Conservation (phyloP, 2,888 invertebrate species). For the Proisotoma minuta region DNA sequence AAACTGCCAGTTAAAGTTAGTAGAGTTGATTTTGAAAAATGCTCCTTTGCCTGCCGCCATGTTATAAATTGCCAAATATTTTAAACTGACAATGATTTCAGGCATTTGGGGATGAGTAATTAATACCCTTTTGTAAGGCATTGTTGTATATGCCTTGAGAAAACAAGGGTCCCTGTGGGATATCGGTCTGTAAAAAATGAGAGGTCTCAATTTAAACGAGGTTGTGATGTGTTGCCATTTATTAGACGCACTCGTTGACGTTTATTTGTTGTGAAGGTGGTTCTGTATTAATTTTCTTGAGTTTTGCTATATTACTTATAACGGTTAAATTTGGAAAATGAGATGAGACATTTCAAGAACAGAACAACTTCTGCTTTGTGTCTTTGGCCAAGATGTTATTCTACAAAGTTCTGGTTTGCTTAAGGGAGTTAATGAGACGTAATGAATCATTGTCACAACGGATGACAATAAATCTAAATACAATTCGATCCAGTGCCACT, state of each 20-base stretch:
- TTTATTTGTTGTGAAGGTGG: no score
- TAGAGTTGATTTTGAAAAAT: no score
- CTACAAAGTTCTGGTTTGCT: not conserved
- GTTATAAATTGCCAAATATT: not conserved
- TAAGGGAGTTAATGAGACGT: constrained; percentile 10
- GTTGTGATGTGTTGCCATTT: constrained; percentile 12
- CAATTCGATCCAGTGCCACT: no score
- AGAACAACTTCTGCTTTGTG: no score
- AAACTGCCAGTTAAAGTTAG: no score
- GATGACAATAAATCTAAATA: constrained; percentile 16
- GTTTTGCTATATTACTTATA: no score
- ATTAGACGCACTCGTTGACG: no score
- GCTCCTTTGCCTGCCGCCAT: no score
- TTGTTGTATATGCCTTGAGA: not conserved
- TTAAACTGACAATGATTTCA: not conserved
- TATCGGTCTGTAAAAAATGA: constrained; percentile 7
- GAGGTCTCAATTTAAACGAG: constrained; percentile 2
- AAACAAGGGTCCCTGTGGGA: constrained; percentile 8
- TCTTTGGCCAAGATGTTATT: no score
- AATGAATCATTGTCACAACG: constrained; percentile 15
- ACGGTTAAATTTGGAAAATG: not conserved
- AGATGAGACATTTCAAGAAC: not conserved
- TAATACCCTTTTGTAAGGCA: not conserved
- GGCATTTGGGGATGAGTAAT: not conserved
- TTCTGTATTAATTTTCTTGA: no score